phyloP scores from a whole-genome alignment of 2,888 invertebrate genomes.

The Punctoribates punctum region DNA sequence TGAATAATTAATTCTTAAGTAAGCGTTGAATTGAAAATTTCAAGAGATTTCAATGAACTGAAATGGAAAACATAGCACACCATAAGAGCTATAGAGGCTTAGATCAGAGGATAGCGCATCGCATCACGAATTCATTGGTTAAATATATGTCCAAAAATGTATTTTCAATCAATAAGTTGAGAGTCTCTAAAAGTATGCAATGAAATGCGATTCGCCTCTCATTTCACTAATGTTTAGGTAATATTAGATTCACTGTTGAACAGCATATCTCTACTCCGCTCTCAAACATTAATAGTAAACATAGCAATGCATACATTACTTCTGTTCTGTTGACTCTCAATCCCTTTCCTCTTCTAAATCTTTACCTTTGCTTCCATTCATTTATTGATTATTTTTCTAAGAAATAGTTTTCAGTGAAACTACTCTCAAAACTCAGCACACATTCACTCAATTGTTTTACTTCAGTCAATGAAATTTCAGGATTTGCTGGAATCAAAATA shows the following conservation, averaged over 20 bases:
- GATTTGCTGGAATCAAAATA: too few relatives aligned
- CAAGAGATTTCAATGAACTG: too few relatives aligned
- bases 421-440: background rate
- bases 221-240: constrained; percentile 26
- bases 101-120: too few relatives aligned
- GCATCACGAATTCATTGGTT: background rate
- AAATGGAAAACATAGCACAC: too few relatives aligned
- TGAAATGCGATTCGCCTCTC: constrained; percentile 2
- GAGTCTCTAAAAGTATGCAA: background rate
- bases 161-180: constrained; percentile 21
- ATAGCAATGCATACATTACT: background rate
- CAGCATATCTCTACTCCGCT: background rate
- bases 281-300: background rate
- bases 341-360: background rate
- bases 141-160: constrained; percentile 20
- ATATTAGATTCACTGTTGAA: background rate
- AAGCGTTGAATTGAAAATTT: too few relatives aligned
- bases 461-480: too few relatives aligned
- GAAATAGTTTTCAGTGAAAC: too few relatives aligned
- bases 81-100: too few relatives aligned
- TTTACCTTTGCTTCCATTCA: constrained; percentile 10
- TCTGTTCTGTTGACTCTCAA: background rate
- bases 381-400: constrained; percentile 17
- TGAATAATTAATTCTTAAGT: too few relatives aligned
- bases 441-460: background rate